Percentiles rank a stretch among this genome's conserved stretches.
These are phyloP conservation scores for Pipistrellus kuhlii DNA, from an alignment of 2,797 vertebrate genomes.

Conservation along the genomic window DNA sequence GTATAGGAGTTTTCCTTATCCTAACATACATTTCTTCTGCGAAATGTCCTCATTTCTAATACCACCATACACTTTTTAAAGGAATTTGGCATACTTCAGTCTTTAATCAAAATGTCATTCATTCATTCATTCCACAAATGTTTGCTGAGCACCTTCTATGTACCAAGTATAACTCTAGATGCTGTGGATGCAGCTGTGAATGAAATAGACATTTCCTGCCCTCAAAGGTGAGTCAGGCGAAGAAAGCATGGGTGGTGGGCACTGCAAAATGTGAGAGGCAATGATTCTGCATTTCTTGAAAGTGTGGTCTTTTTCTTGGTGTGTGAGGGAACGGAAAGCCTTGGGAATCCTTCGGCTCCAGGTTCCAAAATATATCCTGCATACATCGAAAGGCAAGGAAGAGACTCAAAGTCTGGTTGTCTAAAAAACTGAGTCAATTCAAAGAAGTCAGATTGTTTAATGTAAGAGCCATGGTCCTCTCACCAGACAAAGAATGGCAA, in stretches of 20 bases:
- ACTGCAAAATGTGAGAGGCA: neutral
- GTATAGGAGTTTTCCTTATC: neutral
- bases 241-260: neutral
- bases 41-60: slow-evolving; percentile 47
- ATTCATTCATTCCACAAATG: neutral
- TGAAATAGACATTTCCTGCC: neutral
- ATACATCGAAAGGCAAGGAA: neutral
- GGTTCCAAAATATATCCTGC: neutral
- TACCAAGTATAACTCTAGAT: neutral
- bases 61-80: neutral
- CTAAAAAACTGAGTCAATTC: neutral
- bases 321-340: neutral
- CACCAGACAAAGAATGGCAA: neutral
- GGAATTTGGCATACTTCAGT: neutral
- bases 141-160: neutral
- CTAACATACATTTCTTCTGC: neutral
- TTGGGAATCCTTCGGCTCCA: neutral
- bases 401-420: neutral
- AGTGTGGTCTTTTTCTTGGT: neutral
- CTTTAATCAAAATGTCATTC: slow-evolving; percentile 19
- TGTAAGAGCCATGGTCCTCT: neutral
- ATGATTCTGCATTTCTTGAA: neutral
- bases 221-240: neutral
- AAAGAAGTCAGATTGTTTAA: neutral
- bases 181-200: neutral